Percentiles rank a stretch among this genome's conserved stretches.
These are phyloP conservation scores for Vanessa atalanta DNA, from an alignment of 1,140 invertebrate species.

Conservation along the genomic window DNA sequence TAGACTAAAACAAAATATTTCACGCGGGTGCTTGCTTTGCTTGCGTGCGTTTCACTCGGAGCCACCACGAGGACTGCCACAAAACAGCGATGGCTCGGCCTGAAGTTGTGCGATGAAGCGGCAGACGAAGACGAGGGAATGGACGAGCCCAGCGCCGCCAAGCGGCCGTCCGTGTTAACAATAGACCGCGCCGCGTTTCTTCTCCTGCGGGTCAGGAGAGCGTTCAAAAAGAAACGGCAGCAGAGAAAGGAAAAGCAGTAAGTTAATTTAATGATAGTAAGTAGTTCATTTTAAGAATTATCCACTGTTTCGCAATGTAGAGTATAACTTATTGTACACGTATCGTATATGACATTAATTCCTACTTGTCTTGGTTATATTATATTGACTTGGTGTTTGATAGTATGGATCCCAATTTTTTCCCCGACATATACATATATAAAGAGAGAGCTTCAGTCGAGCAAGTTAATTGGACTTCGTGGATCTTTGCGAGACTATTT, in stretches of 20 bases:
- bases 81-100: conserved; percentile 76
- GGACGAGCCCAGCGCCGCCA: conserved; percentile 71
- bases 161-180: conserved; percentile 83
- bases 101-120: conserved; percentile 77
- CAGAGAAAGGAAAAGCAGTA: conserved; percentile 91
- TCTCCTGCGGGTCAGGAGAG: conserved; percentile 91
- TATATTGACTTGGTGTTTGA: too few species aligned
- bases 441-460: too few species aligned
- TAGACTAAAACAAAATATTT: neutral
- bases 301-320: too few species aligned
- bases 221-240: conserved; percentile 94
- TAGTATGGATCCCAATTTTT: too few species aligned
- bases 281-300: too few species aligned
- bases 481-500: too few species aligned
- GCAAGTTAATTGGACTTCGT: too few species aligned
- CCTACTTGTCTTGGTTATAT: too few species aligned
- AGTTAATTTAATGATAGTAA: conserved; percentile 71
- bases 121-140: conserved; percentile 65
- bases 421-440: too few species aligned
- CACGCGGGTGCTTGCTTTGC: neutral
- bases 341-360: too few species aligned
- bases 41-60: conserved; percentile 32
- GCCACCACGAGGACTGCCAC: conserved; percentile 62
- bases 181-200: conserved; percentile 94
- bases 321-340: too few species aligned